Percentiles rank a stretch among this genome's conserved stretches.
Conservation (phyloP, 2,888 invertebrate species). For the Rhagium mordax region DNA sequence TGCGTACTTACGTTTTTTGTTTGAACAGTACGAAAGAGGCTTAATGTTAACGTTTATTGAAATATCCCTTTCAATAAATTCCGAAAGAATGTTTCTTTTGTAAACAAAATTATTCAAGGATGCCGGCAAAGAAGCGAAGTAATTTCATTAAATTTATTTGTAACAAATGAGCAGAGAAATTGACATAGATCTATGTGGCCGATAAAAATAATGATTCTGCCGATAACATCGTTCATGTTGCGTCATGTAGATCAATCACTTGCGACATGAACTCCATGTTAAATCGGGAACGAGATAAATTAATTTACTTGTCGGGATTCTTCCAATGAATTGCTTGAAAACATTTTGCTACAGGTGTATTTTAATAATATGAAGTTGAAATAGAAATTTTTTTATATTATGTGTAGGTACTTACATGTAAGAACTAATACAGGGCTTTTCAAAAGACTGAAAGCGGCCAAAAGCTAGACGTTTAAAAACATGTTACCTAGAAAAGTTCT, state of each 20-base stretch:
- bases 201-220: slow-evolving; percentile 35
- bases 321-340: slow-evolving; percentile 1
- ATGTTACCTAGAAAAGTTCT: too few relatives aligned
- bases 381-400: too few relatives aligned
- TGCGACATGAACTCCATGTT: slow-evolving; percentile 14
- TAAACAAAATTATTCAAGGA: neutral
- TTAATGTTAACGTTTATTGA: neutral
- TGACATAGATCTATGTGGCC: slow-evolving; percentile 34
- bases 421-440: too few relatives aligned
- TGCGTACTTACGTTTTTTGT: too few relatives aligned
- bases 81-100: neutral
- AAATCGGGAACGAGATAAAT: neutral
- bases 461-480: too few relatives aligned
- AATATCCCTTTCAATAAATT: neutral
- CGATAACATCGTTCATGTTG: slow-evolving; percentile 33
- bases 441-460: too few relatives aligned
- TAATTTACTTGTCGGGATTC: neutral
- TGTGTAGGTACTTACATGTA: too few relatives aligned
- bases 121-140: slow-evolving; percentile 9
- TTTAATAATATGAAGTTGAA: neutral
- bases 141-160: slow-evolving; percentile 31
- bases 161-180: slow-evolving; percentile 22
- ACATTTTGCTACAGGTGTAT: neutral
- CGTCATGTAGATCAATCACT: slow-evolving; percentile 36
- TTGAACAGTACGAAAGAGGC: too few relatives aligned